phyloP scores from a whole-genome alignment of 2,888 invertebrate genomes.

The Mesorhabditis sp. region DNA sequence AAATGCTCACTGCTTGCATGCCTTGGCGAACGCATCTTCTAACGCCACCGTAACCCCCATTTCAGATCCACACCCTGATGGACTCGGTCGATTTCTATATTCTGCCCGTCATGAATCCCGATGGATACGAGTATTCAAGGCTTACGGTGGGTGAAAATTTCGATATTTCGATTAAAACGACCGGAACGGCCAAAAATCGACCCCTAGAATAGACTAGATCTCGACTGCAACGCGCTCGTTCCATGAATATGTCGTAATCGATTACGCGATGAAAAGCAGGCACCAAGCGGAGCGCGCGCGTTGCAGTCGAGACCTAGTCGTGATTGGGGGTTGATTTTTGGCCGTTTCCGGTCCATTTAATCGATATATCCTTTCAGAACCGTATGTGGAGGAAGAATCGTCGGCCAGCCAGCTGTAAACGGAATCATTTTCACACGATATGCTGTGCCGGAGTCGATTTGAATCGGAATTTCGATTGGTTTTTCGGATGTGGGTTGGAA shows the following conservation, averaged over 20 bases:
- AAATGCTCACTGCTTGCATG: not conserved
- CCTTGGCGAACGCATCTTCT: not conserved
- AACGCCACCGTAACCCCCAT: not conserved
- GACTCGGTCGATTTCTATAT: slow-evolving; percentile 56
- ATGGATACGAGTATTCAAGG: slow-evolving; percentile 54
- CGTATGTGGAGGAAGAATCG: slow-evolving; percentile 58
- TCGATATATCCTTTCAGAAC: slow-evolving; percentile 30
- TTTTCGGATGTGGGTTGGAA: slow-evolving; percentile 46
- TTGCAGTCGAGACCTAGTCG: too few species aligned
- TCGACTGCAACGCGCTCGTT: too few species aligned
- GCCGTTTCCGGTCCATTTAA: too few species aligned
- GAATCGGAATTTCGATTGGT: slow-evolving; percentile 57
- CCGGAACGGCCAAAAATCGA: too few species aligned
- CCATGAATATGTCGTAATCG: too few species aligned
- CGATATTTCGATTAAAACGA: too few species aligned
- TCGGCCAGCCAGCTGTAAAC: slow-evolving; percentile 46
- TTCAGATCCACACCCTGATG: slow-evolving; percentile 36
- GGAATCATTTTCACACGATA: slow-evolving; percentile 44
- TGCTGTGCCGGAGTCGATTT: slow-evolving; percentile 56
- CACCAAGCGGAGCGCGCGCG: too few species aligned
- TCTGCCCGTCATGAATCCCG: slow-evolving; percentile 55
- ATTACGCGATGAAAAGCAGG: too few species aligned
- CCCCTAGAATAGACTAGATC: too few species aligned
- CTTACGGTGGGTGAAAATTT: slow-evolving; percentile 23
- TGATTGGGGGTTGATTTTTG: too few species aligned